Evolutionary conservation across 2,797 vertebrate species (phyloP), one percentile per base, ranked within the genome.

Genomic region (Psittacula echo): DNA sequence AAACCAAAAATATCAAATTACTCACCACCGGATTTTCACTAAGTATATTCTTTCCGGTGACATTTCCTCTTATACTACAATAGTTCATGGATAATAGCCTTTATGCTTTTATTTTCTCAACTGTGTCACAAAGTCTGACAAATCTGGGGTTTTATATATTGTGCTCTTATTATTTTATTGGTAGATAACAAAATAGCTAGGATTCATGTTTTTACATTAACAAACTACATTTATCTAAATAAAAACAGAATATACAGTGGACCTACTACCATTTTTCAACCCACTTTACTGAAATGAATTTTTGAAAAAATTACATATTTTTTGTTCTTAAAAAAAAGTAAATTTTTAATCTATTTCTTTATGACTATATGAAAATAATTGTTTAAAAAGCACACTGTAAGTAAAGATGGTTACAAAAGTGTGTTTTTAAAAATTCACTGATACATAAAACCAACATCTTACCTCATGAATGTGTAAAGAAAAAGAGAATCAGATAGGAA

Each of bases 41-140:
- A 75, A 10, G 3, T 37, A 73, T 85, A 86, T 73, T 92, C 44
- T 66, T 92, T 41, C 21, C 60, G 66, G 50, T 44, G 53, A 70
- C 18, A 51, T 42, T 68, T 83, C 9, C 62, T 65, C 50, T 62
- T 75, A 51, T 45, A 53, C 50, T 66, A 79, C 58, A 87, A 76
- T 1, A 70, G 8, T 60, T 86, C 24, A 79, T 7, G 14, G 80
- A 60, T 8, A 87, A 53, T 4, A 92, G 29, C 29, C 56, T 56
- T 76, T 64, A 76, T 18, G 45, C 7, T 67, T 94, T 56, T 51
- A n/a, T 54, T 87, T 95, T 93, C 32, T 39, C 48, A 90, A 64
- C 90, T 94, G 77, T 95, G 94, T 94, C 95, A 93, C 88, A 82
- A 95, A 93, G 89, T 79, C 71, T 70, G 24, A 32, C 44, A 68